Evolutionary conservation across 2,888 invertebrate species (phyloP).

Genomic region (Drosophila robusta): DNA sequence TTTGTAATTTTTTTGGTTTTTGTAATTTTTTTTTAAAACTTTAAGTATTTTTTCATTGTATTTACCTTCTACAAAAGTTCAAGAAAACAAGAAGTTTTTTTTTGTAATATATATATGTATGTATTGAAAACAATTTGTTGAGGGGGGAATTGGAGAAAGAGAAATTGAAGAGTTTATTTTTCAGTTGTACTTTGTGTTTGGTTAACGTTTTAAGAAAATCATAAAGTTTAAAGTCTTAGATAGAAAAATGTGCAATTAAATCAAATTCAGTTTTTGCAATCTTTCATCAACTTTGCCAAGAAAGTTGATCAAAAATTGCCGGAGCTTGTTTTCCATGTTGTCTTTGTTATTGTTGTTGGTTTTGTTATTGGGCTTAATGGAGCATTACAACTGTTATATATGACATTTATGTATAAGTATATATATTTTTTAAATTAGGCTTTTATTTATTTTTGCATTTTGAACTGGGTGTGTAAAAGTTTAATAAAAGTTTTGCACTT

Average conservation of each 20-base stretch:
- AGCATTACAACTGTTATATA: constrained; percentile 21
- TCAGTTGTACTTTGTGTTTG: constrained; percentile 50
- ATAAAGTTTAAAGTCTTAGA: constrained; percentile 38
- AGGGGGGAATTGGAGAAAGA: constrained; percentile 78
- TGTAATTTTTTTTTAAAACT: constrained; percentile 54
- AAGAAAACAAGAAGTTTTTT: constrained; percentile 82
- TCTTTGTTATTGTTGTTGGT: constrained; percentile 46
- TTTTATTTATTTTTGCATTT: constrained; percentile 78
- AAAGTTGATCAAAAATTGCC: constrained; percentile 49
- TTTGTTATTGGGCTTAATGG: constrained; percentile 41
- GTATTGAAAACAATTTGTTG: constrained; percentile 66
- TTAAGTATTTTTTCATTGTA: constrained; percentile 72
- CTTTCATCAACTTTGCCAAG: constrained; percentile 38
- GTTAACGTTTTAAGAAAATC: constrained; percentile 46
- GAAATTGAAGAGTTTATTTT: constrained; percentile 77
- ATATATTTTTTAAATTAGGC: constrained; percentile 25
- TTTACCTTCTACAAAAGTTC: constrained; percentile 85
- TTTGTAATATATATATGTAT: constrained; percentile 61
- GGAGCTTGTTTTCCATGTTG: constrained; percentile 34
- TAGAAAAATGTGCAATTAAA: constrained; percentile 46
- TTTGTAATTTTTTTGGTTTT: constrained; percentile 33
- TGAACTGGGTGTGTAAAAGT: constrained; percentile 84
- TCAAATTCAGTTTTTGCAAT: constrained; percentile 33
- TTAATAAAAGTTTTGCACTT: constrained; percentile 56
- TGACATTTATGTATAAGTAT: constrained; percentile 7